Evolutionary conservation across 1,140 invertebrate species (phyloP), one percentile per base, ranked within the genome.

Genomic region (Diorhabda sublineata): DNA sequence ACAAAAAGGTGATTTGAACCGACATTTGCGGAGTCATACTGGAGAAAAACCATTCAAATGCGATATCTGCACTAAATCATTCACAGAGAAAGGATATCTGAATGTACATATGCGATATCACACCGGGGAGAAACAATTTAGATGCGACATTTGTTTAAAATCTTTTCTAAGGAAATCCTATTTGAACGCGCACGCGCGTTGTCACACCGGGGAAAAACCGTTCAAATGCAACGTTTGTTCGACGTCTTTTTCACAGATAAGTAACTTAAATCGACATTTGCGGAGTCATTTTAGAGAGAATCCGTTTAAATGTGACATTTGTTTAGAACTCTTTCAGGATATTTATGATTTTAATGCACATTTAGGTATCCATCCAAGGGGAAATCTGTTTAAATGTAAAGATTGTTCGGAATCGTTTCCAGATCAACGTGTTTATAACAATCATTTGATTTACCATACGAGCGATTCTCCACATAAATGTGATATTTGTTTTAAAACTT

Each of bases 31-130:
- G 11, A 44, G 9, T 3, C 61, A 62, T 8, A 62, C 41, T n/a
- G 43, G 43, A 62, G 61, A 62, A 62, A 62, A 45, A 43, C 61
- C 61, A 9, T 65, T 52, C 56, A 5, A 56, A 56, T 65, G 63
- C 56, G 43, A 52, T 9, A 41, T 65, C 42, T 56, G 56, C 11
- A 43, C 42, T 0, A 62, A 45, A 11, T 44, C 41, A 2, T 62
- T 62, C 11, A 11, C 7, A 9, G 3, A 42, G 6, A 43, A 7
- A 5, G 7, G 42, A n/a, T 5, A 5, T 60, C 41, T 60, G 41
- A 41, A 52, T 9, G 45, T 0, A 2, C 42, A 64, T 43, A 64
- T 9, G 7, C 42, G 45, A 47, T 5, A 4, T 9, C 11, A 42
- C 41, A 60, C 42, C 8, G 7, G 42, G 43, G 44, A 60, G 4